phyloP scores from a whole-genome alignment of 1,140 invertebrate species.

The Drosophila ogumai region DNA sequence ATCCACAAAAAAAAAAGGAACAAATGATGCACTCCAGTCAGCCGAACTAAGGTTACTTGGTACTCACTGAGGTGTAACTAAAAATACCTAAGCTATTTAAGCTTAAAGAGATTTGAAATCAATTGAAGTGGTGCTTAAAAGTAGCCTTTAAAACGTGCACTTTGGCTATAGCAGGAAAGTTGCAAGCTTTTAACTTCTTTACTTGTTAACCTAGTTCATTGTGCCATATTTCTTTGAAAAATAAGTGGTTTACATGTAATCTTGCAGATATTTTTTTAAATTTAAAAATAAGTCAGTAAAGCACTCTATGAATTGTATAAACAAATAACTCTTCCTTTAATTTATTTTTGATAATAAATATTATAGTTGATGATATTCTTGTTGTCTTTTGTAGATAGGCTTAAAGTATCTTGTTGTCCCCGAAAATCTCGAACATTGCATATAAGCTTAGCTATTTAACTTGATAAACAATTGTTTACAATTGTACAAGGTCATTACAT shows the following conservation, averaged over 20 bases:
- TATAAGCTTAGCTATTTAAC: background rate
- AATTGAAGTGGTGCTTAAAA: background rate
- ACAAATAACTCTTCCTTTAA: background rate
- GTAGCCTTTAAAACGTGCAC: background rate
- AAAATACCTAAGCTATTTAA: background rate
- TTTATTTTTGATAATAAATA: background rate
- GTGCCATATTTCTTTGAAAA: background rate
- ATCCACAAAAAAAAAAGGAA: slow-evolving; percentile 19
- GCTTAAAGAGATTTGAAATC: slow-evolving; percentile 1
- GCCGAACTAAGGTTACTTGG: background rate
- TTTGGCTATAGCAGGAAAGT: background rate
- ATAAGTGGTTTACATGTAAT: background rate
- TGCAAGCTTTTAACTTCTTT: background rate
- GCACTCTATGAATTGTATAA: background rate
- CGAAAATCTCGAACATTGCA: background rate
- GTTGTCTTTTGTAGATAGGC: background rate
- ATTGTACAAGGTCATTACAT: background rate
- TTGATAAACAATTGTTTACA: background rate
- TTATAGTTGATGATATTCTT: background rate
- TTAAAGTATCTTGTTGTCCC: background rate
- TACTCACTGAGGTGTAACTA: background rate
- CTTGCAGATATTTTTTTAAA: background rate
- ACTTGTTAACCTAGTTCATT: background rate
- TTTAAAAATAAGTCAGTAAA: background rate
- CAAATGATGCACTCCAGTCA: slow-evolving; percentile 5